phyloP scores from a whole-genome alignment of 2,888 invertebrate genomes.

The Lasioglossum marginatum region DNA sequence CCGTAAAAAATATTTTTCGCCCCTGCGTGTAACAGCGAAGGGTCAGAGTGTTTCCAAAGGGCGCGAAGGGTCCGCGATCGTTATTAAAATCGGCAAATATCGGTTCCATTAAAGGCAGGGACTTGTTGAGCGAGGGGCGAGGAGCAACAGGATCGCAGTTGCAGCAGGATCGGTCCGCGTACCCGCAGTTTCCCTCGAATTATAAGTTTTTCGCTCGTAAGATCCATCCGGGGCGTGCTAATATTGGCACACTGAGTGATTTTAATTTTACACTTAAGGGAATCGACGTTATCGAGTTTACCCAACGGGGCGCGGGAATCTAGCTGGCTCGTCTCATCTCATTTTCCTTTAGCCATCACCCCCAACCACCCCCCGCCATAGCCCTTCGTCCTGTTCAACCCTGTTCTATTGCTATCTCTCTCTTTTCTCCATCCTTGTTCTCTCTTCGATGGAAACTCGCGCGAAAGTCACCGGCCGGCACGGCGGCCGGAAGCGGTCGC shows the following conservation, averaged over 20 bases:
- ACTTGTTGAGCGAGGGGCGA: constrained; percentile 4
- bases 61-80: not conserved
- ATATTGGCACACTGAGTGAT: constrained; percentile 63
- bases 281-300: constrained; percentile 63
- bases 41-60: not conserved
- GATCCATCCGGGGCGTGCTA: constrained; percentile 48
- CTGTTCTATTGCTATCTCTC: not conserved
- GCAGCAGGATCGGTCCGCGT: constrained; percentile 14
- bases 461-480: constrained; percentile 25
- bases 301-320: constrained; percentile 53
- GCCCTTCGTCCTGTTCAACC: not conserved
- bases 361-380: not conserved
- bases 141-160: constrained; percentile 36
- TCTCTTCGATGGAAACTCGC: not conserved
- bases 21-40: not conserved
- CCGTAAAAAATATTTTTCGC: not conserved
- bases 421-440: not conserved
- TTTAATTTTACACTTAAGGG: constrained; percentile 66
- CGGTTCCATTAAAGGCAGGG: not conserved
- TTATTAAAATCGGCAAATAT: constrained; percentile 13
- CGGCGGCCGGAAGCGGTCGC: not conserved
- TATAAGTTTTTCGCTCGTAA: constrained; percentile 49
- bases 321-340: constrained; percentile 13
- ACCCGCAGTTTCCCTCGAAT: constrained; percentile 29
- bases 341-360: constrained; percentile 14